Conservation (phyloP, 2,797 vertebrate genomes). For the Cossypha dichroa region DNA sequence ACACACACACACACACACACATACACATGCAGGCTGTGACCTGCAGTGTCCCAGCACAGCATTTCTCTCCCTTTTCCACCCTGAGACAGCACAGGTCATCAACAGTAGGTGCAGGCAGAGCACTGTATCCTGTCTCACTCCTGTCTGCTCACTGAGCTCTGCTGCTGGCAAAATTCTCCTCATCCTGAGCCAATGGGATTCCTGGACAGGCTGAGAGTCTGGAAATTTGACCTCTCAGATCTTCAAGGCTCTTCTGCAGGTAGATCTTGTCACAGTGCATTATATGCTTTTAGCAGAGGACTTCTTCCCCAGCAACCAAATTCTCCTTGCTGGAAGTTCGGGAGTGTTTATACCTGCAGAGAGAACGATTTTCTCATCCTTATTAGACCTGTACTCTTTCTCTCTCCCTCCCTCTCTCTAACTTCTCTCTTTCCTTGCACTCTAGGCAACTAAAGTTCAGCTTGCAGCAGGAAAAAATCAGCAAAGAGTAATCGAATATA, state of each 20-base stretch:
- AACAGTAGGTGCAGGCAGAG: not conserved
- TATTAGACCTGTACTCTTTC: not conserved
- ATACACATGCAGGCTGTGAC: not conserved
- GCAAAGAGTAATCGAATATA: not conserved
- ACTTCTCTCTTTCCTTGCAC: not conserved
- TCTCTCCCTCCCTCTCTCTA: not conserved
- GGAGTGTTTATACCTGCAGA: not conserved
- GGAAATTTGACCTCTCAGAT: not conserved
- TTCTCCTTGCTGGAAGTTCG: not conserved
- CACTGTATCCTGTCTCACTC: not conserved
- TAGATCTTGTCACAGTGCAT: not conserved
- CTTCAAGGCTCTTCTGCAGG: not conserved
- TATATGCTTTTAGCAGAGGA: not conserved
- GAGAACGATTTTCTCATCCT: not conserved
- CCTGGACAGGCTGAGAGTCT: not conserved
- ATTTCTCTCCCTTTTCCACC: not conserved
- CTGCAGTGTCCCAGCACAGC: not conserved
- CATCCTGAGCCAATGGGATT: not conserved
- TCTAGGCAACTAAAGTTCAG: not conserved
- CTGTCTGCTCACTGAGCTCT: not conserved
- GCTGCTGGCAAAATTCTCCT: not conserved
- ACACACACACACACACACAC: fast-evolving
- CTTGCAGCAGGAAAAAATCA: not conserved
- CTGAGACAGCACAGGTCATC: not conserved
- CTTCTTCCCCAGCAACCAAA: not conserved